These are phyloP conservation scores for Callospermophilus lateralis DNA, from an alignment of 2,113 vertebrate genomes.

Conservation along the genomic window DNA sequence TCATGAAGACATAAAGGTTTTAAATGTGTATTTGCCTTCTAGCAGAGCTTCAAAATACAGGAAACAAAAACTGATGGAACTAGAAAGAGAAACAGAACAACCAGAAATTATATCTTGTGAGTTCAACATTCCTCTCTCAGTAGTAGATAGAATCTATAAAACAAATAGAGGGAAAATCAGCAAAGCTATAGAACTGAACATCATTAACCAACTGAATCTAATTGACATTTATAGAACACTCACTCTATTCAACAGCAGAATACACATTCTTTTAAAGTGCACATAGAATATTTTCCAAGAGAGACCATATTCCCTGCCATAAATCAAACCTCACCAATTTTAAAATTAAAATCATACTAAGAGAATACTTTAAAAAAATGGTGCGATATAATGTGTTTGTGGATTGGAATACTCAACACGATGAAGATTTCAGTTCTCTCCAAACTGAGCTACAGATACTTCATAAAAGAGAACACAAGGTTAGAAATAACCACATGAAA, in stretches of 20 bases:
- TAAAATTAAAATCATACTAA: background rate
- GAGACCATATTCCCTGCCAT: background rate
- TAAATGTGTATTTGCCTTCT: background rate
- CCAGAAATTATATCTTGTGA: background rate
- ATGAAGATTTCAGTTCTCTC: background rate
- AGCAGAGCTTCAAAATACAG: background rate
- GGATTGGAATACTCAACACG: background rate
- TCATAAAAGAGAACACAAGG: background rate
- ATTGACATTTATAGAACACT: background rate
- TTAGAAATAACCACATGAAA: background rate
- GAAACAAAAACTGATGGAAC: background rate
- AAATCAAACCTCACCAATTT: background rate
- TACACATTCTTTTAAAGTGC: slow-evolving; percentile 1
- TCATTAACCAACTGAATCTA: background rate
- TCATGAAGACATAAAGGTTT: background rate
- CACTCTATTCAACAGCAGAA: background rate
- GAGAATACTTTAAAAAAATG: background rate
- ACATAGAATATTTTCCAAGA: background rate
- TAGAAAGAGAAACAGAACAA: background rate
- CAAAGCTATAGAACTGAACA: background rate
- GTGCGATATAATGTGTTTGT: background rate
- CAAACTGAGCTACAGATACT: background rate
- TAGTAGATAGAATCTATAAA: background rate
- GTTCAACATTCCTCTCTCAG: background rate
- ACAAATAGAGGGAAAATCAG: background rate